Evolutionary conservation across 2,797 vertebrate genomes (phyloP).

Genomic region (Sciurus carolinensis): DNA sequence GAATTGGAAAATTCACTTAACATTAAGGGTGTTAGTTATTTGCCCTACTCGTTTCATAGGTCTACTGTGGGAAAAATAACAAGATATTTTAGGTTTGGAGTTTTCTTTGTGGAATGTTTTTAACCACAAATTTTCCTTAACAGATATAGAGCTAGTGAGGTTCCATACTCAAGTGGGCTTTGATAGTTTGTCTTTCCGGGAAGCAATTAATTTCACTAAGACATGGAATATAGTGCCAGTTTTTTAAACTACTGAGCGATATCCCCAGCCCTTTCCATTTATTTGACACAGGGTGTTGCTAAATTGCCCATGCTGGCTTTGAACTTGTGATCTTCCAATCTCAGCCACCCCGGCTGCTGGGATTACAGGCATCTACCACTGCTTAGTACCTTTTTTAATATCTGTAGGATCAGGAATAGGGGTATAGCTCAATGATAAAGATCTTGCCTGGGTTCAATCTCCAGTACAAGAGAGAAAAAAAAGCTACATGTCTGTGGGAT

Average conservation of each 20-base stretch:
- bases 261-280: too few relatives aligned
- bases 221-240: background rate
- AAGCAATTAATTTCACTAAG: constrained; percentile 44
- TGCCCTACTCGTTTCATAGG: background rate
- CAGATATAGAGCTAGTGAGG: background rate
- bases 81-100: background rate
- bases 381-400: background rate
- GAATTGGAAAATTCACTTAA: background rate
- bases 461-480: too few relatives aligned
- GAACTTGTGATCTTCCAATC: background rate
- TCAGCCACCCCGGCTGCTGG: background rate
- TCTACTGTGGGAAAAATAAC: background rate
- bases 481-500: too few relatives aligned
- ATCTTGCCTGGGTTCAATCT: too few relatives aligned
- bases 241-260: background rate
- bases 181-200: constrained; percentile 33
- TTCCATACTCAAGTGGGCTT: constrained; percentile 49
- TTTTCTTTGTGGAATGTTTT: constrained; percentile 45
- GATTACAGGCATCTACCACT: background rate
- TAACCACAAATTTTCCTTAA: constrained; percentile 59
- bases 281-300: background rate
- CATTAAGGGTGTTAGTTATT: constrained; percentile 24
- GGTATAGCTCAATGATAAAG: too few relatives aligned
- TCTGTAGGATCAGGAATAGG: background rate
- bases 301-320: background rate